Evolutionary conservation across 2,888 invertebrate species (phyloP), one percentile per base, ranked within the genome.

Genomic region (Ophion ellenae): DNA sequence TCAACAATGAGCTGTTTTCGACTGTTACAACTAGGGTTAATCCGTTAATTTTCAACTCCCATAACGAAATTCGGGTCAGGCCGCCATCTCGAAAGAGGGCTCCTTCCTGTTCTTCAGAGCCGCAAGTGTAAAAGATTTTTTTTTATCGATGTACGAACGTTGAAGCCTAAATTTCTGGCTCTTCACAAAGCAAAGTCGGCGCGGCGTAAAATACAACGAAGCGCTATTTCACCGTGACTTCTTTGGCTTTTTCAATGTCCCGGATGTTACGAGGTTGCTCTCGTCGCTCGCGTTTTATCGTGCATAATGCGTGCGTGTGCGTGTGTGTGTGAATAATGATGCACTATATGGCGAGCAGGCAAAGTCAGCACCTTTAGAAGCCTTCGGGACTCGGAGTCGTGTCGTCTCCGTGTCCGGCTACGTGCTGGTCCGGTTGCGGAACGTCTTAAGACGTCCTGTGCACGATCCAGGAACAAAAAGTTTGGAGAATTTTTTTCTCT

Each of bases 181-280:
- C 47, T 47, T 47, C 11, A 47, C 47, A 47, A 47, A 47, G 47
- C 47, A 14, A 47, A 11, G 14, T 14, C 47, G 1, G 47, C 47
- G 14, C 47, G 10, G 47, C 47, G 47, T 47, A n/a, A 70, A 2
- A 36, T 32, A 80, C 64, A 61, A 67, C 24, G 14, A 73, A 73
- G 17, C 36, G 5, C 3, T 73, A 20, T 67, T 67, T 61, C 40
- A 66, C 47, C 70, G 66, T 40, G 14, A 45, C 9, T 7, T 73
- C 59, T 76, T 76, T 66, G n/a, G 70, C 45, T 53, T 67, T 73
- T 67, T 84, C 81, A 82, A 85, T 75, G 85, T 85, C 85, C 85
- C 85, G 85, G 85, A 85, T 85, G 85, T 82, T 59, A 24, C 70
- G 32, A 17, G 36, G 32, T n/a, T 67, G 32, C 20, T 67, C 78